Percentiles rank a stretch among this genome's conserved stretches.
These are phyloP conservation scores for Anagyrus pseudococci DNA, from an alignment of 2,888 invertebrate genomes.

Conservation along the genomic window DNA sequence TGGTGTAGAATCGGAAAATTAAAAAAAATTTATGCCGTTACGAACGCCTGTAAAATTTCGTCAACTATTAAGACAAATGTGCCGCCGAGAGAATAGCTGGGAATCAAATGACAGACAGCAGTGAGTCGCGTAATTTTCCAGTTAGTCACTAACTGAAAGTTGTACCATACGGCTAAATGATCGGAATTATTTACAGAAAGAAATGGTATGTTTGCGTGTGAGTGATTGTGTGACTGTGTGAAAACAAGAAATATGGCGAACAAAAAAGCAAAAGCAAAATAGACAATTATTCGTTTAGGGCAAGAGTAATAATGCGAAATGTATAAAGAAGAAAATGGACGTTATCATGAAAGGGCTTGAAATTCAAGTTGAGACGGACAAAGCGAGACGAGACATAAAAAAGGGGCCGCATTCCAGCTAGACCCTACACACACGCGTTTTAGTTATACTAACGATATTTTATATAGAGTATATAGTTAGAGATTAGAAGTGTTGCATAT, in stretches of 20 bases:
- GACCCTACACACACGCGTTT: constrained; percentile 59
- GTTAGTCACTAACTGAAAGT: constrained; percentile 52
- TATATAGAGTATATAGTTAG: constrained; percentile 62
- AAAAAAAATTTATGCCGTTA: constrained; percentile 49
- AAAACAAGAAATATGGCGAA: constrained; percentile 23
- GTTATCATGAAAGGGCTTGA: constrained; percentile 36
- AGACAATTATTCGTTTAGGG: constrained; percentile 33
- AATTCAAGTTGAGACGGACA: constrained; percentile 35
- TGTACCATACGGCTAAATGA: constrained; percentile 48
- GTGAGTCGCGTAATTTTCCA: constrained; percentile 57
- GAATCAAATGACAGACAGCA: constrained; percentile 58
- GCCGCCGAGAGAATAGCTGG: constrained; percentile 59
- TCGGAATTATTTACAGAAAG: constrained; percentile 20
- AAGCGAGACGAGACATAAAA: constrained; percentile 48
- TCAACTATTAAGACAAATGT: constrained; percentile 58
- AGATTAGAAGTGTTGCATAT: constrained; percentile 56
- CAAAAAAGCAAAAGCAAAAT: constrained; percentile 34
- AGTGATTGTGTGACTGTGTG: constrained; percentile 31
- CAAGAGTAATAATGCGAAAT: constrained; percentile 36
- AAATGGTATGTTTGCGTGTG: constrained; percentile 10
- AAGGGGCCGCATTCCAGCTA: constrained; percentile 61
- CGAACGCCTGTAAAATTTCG: constrained; percentile 59
- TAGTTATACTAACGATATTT: constrained; percentile 63
- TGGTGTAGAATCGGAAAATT: constrained; percentile 62
- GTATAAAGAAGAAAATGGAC: constrained; percentile 24